phyloP scores from a whole-genome alignment of 2,797 vertebrate genomes.

The Staurois parvus region DNA sequence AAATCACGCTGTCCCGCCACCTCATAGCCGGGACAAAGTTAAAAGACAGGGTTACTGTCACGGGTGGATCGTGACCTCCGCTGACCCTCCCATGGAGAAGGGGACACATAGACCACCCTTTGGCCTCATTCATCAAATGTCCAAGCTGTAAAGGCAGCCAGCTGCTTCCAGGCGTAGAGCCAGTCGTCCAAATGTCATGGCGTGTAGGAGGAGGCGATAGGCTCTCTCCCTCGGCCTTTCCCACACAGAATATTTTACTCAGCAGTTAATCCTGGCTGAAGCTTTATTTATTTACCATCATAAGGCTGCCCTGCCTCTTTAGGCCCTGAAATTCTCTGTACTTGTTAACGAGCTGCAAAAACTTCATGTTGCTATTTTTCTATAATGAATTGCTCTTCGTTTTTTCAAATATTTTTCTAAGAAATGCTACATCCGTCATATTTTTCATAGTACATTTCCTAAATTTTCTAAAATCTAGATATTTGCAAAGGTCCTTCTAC shows the following conservation, averaged over 20 bases:
- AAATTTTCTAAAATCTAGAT: no score
- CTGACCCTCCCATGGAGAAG: constrained; percentile 47
- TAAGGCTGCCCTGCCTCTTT: not conserved
- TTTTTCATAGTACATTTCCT: no score
- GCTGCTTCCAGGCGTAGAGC: constrained; percentile 46
- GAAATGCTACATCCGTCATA: no score
- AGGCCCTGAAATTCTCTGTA: not conserved
- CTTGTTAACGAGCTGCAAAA: not conserved
- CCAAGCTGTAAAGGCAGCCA: constrained; percentile 25
- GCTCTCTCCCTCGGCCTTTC: constrained; percentile 11
- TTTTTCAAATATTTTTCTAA: no score
- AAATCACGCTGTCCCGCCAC: constrained; percentile 47
- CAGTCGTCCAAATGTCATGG: constrained; percentile 39
- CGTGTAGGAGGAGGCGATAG: not conserved
- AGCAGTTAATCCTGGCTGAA: not conserved
- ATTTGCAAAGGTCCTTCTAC: no score
- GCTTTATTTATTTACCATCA: not conserved
- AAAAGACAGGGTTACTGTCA: constrained; percentile 49
- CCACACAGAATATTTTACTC: not conserved
- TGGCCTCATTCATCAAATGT: constrained; percentile 45
- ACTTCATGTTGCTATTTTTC: not conserved
- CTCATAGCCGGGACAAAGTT: constrained; percentile 46
- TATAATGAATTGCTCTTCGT: no score
- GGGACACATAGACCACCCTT: constrained; percentile 21
- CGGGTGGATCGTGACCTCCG: constrained; percentile 42